Percentiles rank a stretch among this genome's conserved stretches.
phyloP scores from a whole-genome alignment of 2,113 vertebrate species.

The Calypte anna region DNA sequence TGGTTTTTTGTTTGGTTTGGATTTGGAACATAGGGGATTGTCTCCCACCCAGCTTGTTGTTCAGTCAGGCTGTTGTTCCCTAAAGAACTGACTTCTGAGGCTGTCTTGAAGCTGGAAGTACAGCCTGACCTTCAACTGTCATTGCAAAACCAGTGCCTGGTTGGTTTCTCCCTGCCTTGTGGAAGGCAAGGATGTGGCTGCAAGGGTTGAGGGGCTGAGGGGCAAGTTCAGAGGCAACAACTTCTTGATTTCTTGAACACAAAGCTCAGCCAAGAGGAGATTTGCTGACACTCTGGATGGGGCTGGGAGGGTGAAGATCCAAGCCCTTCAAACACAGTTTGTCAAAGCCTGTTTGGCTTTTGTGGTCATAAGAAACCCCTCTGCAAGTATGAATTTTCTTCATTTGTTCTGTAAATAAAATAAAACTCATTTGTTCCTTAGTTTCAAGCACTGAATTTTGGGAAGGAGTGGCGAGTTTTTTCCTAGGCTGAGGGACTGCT shows the following conservation, averaged over 20 bases:
- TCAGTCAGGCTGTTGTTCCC: background rate
- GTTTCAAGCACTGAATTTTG: background rate
- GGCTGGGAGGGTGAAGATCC: background rate
- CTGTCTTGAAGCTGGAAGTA: rapidly evolving
- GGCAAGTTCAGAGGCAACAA: background rate
- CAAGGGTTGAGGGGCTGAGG: background rate
- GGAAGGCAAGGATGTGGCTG: rapidly evolving
- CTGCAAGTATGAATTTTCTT: background rate
- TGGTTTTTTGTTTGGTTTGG: background rate
- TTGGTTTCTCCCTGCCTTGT: background rate
- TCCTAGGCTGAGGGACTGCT: background rate
- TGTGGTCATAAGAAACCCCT: background rate
- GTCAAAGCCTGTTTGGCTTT: background rate
- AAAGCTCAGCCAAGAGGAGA: background rate
- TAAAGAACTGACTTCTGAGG: background rate
- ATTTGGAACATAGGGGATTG: background rate
- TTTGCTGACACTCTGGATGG: background rate
- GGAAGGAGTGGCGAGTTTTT: background rate
- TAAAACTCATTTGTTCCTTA: background rate
- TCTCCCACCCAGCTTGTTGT: rapidly evolving
- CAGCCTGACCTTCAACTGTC: background rate
- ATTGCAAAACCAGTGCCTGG: background rate
- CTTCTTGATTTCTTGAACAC: background rate
- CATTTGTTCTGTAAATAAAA: constrained; percentile 34
- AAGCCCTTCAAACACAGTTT: background rate